These are phyloP conservation scores for Ptychoptera albimana DNA, from an alignment of 2,888 invertebrate genomes.

Conservation along the genomic window DNA sequence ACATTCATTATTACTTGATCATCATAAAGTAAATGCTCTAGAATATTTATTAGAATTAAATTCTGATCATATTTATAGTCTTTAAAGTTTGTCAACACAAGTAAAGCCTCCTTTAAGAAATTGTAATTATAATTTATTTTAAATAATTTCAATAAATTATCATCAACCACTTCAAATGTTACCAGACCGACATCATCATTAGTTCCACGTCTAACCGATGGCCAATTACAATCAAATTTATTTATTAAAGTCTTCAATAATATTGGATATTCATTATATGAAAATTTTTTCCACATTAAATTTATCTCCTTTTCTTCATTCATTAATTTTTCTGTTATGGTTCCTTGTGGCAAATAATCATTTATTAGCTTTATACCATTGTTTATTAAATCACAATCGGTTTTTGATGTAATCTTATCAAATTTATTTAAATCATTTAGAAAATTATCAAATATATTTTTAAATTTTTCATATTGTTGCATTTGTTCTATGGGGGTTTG, in stretches of 20 bases:
- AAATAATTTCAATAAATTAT: constrained; percentile 17
- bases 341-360: constrained; percentile 26
- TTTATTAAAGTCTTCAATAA: constrained; percentile 34
- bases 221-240: constrained; percentile 42
- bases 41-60: too few relatives aligned
- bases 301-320: constrained; percentile 31
- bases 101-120: constrained; percentile 16
- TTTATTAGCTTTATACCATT: constrained; percentile 20
- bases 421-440: constrained; percentile 10
- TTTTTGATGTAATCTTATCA: constrained; percentile 22
- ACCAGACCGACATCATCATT: background rate
- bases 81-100: background rate
- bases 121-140: constrained; percentile 21
- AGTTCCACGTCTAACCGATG: constrained; percentile 19
- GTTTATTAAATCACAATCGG: constrained; percentile 23
- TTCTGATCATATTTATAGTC: constrained; percentile 10
- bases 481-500: background rate
- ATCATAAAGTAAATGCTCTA: constrained; percentile 9
- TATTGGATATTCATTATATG: constrained; percentile 33
- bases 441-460: constrained; percentile 6
- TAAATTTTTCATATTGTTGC: background rate
- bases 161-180: constrained; percentile 1
- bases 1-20: constrained; percentile 2
- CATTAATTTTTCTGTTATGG: constrained; percentile 49
- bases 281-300: constrained; percentile 24